Conservation (phyloP, 2,113 vertebrate genomes). For the Hippopotamus amphibius region DNA sequence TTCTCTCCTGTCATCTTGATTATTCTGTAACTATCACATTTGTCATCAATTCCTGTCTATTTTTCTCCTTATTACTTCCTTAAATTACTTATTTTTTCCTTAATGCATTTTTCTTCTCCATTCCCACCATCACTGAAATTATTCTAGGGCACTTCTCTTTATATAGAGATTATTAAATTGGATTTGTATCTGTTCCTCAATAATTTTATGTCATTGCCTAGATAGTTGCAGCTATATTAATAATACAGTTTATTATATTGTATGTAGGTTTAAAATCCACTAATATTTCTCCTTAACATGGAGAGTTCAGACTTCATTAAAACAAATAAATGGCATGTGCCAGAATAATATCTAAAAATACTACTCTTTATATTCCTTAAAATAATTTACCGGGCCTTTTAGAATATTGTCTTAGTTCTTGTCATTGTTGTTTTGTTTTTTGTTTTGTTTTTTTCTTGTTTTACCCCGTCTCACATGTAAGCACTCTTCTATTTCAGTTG, state of each 20-base stretch:
- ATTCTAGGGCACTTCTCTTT: not conserved
- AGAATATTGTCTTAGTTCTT: not conserved
- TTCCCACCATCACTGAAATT: not conserved
- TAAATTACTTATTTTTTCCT: not conserved
- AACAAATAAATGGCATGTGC: not conserved
- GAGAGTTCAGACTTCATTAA: not conserved
- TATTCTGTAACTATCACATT: not conserved
- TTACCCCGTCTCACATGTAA: not conserved
- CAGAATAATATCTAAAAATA: not conserved
- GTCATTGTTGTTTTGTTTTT: too few relatives aligned
- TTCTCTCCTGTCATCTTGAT: not conserved
- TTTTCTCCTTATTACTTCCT: not conserved
- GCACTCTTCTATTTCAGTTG: not conserved
- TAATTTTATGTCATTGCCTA: not conserved
- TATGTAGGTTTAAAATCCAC: not conserved
- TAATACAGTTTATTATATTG: not conserved
- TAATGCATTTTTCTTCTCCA: not conserved
- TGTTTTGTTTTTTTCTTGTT: not conserved
- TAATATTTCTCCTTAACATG: not conserved
- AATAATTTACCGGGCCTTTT: not conserved
- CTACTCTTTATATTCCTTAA: not conserved
- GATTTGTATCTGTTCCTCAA: not conserved
- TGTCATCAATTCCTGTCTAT: not conserved
- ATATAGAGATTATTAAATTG: not conserved
- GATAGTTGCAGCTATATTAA: not conserved